These are phyloP conservation scores for Leucoraja erinaceus DNA, from an alignment of 2,113 vertebrate species.

Conservation along the genomic window DNA sequence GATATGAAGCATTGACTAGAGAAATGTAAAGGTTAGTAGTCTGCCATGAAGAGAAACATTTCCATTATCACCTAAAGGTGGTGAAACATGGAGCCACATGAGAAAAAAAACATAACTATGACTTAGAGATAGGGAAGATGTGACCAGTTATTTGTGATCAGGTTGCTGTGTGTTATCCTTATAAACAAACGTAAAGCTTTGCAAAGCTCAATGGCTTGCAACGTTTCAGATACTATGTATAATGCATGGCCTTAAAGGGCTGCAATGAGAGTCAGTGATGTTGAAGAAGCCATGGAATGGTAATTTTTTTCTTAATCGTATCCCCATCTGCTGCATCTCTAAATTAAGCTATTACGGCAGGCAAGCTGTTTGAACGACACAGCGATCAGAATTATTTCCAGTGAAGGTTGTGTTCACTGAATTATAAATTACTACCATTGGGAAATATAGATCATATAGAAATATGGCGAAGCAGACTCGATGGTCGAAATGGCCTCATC, in stretches of 20 bases:
- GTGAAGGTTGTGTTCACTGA: neutral
- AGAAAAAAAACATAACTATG: neutral
- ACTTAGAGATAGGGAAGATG: neutral
- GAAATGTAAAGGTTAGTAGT: slow-evolving; percentile 2
- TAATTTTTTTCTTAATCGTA: slow-evolving; percentile 28
- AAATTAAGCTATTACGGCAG: slow-evolving; percentile 19
- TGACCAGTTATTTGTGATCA: neutral
- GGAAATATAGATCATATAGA: too few species aligned
- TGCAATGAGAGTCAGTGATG: slow-evolving; percentile 20
- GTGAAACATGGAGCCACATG: neutral
- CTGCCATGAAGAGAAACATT: too few species aligned
- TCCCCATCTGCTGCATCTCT: slow-evolving; percentile 10
- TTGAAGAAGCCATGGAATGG: slow-evolving; percentile 14
- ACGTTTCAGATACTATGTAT: slow-evolving; percentile 21
- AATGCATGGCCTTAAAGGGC: slow-evolving; percentile 10
- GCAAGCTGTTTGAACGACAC: slow-evolving; percentile 35
- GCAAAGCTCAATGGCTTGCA: neutral
- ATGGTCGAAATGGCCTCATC: too few species aligned
- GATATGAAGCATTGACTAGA: neutral
- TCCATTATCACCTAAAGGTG: slow-evolving; percentile 16
- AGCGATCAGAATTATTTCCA: slow-evolving; percentile 26
- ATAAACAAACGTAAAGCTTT: neutral
- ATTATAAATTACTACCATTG: neutral
- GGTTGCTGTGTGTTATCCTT: neutral
- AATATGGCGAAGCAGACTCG: too few species aligned